Base-by-base conservation (phyloP, 2,797 vertebrate species). In the Semotilus atromaculatus region DNA sequence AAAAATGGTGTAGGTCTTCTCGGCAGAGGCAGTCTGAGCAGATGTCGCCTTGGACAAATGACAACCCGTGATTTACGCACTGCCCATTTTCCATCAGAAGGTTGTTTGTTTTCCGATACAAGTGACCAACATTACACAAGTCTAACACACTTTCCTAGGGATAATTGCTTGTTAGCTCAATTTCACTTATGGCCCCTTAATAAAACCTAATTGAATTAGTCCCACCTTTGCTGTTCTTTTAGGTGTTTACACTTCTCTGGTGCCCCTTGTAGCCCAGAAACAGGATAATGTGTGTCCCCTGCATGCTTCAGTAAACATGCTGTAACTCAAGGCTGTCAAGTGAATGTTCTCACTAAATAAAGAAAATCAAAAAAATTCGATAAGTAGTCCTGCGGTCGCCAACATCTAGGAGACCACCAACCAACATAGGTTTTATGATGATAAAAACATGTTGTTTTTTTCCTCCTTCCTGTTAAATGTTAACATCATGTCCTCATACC, bases 181-280 rank as follows among this genome's bases (percentile, higher is more conserved):
- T 90, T 88, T 89, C 86, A 74, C 86, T 90, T 88, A 90, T 87
- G 82, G 60, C 82, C 88, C 85, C 34, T 87, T 93, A 93, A 91
- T 96, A 95, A 95, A 94, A 92, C 79, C 87, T 93, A 95, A 95
- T 94, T 94, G 92, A 93, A 94, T 95, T 93, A 95, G 88, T 48
- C 70, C 64, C 81, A 81, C 84, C 89, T 88, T 64, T 80, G 84
- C 68, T 74, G 68, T 71, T 85, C 67, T 64, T 83, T 66, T 74
- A 48, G 73, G 75, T 88, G 86, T 89, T 87, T 89, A 82, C 43
- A 11, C 74, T 86, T 67, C 79, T 60, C 16, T 3, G 31, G 77
- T 82, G 80, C 85, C 84, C 89, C 87, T 87, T 91, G 94, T 95
- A 92, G 88, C 94, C 89, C 89, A 91, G 95, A 93, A 91, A 95